Conservation (phyloP, 2,888 invertebrate genomes). For the Candidula unifasciata region DNA sequence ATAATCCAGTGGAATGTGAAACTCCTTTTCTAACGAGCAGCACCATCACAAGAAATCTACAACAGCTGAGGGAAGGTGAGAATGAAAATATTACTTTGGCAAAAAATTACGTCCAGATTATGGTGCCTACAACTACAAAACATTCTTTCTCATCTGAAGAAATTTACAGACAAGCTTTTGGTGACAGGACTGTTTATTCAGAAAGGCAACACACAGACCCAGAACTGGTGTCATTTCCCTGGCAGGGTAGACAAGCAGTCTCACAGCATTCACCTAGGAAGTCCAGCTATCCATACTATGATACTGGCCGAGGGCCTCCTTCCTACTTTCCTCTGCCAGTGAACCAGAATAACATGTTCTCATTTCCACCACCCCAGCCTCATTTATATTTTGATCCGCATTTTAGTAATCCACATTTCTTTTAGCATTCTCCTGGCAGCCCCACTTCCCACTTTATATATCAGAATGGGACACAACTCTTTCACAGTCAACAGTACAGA, state of each 20-base stretch:
- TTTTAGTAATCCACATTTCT: background rate
- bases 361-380: conserved; percentile 22
- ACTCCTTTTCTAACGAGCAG: too few species aligned
- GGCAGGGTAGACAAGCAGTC: background rate
- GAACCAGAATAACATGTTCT: background rate
- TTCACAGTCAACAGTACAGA: background rate
- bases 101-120: conserved; percentile 66
- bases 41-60: conserved; percentile 50
- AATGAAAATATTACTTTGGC: conserved; percentile 19
- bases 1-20: too few species aligned
- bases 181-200: conserved; percentile 12
- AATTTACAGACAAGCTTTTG: conserved; percentile 71
- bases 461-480: background rate
- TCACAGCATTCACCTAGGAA: background rate
- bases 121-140: conserved; percentile 63
- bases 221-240: background rate
- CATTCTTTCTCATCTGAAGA: conserved; percentile 68
- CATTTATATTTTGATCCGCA: conserved; percentile 1
- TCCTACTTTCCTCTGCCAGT: background rate
- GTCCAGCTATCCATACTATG: background rate
- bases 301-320: too few species aligned
- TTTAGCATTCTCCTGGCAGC: background rate
- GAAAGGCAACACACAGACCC: background rate
- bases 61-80: conserved; percentile 49
- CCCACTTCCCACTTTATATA: background rate